Percentiles rank a stretch among this genome's conserved stretches.
phyloP scores from a whole-genome alignment of 53 echinoderm and acorn worm genomes.

The Crossaster papposus region DNA sequence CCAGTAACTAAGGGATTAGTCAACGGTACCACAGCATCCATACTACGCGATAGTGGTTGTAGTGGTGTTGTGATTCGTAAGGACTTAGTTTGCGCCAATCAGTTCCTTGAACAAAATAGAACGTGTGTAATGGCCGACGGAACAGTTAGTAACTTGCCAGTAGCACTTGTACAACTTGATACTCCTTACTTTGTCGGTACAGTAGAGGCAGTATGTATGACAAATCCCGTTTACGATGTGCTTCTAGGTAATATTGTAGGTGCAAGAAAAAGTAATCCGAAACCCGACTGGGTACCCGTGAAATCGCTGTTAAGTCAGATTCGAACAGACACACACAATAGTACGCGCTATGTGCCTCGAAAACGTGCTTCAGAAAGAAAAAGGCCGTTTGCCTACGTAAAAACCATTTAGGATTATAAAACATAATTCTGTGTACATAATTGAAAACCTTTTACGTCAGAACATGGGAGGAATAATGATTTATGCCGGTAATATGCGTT shows the following conservation, averaged over 20 bases:
- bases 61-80: conserved; percentile 19
- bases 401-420: too few species aligned
- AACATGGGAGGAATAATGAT: too few species aligned
- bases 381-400: too few species aligned
- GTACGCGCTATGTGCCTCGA: too few species aligned
- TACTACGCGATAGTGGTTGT: conserved; percentile 57
- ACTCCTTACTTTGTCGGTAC: conserved; percentile 36
- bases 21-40: background rate
- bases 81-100: conserved; percentile 24
- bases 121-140: conserved; percentile 36
- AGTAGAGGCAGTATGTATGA: conserved; percentile 42
- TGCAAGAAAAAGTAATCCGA: conserved; percentile 27
- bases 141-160: conserved; percentile 21
- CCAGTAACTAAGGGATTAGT: conserved; percentile 27
- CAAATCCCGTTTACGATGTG: conserved; percentile 56
- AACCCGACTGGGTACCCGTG: conserved; percentile 17
- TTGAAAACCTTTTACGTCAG: too few species aligned
- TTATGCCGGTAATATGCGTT: too few species aligned
- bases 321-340: background rate
- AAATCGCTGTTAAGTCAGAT: background rate
- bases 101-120: conserved; percentile 40
- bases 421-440: too few species aligned
- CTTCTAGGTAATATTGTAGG: conserved; percentile 58
- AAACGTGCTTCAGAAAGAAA: too few species aligned
- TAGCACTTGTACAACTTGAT: conserved; percentile 7